Evolutionary conservation across 1,140 invertebrate genomes (phyloP), one percentile per base, ranked within the genome.

Genomic region (Halictus rubicundus): DNA sequence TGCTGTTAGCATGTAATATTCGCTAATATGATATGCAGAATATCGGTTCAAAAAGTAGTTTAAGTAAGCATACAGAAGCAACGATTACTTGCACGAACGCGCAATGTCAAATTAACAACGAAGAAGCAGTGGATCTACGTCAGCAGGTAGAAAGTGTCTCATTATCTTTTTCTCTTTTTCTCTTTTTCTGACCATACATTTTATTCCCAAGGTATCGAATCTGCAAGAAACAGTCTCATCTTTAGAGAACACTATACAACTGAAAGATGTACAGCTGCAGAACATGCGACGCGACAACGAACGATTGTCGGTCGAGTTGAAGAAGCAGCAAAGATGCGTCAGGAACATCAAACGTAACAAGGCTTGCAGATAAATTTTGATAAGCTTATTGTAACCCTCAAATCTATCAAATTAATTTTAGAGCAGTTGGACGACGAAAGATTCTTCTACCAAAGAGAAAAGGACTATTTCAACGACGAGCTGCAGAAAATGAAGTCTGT

Each of bases 381-480:
- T 61, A 52, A 66, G 3, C 25, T 78, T 81, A 39, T 23, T 46
- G 21, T 68, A 52, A 78, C 39, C 49, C 23, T 78, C 49, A 68
- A 72, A 19, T 46, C 52, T 73, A 78, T 37, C 46, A 52, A 77
- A 78, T 87, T 87, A 32, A 87, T 89, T 90, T 63, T 69, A 90
- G 89, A 89, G 86, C 88, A 90, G 88, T 80, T 90, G 86, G 84
- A 88, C 70, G 86, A 89, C 57, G 87, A 89, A 68, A 89, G 80
- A 74, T 82, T 75, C 23, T 85, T 89, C 25, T 87, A 88, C 79
- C 81, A 89, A 68, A 87, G 82, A 23, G 86, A 89, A 16, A 90
- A 88, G 46, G 86, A 90, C 25, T 73, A 87, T 37, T 89, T 87
- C 57, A 57, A 74, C 2, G 79, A 83, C 25, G 88, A 89, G 64